Evolutionary conservation across 2,888 invertebrate species (phyloP).

Genomic region (Mongoloraphidia duomilia): DNA sequence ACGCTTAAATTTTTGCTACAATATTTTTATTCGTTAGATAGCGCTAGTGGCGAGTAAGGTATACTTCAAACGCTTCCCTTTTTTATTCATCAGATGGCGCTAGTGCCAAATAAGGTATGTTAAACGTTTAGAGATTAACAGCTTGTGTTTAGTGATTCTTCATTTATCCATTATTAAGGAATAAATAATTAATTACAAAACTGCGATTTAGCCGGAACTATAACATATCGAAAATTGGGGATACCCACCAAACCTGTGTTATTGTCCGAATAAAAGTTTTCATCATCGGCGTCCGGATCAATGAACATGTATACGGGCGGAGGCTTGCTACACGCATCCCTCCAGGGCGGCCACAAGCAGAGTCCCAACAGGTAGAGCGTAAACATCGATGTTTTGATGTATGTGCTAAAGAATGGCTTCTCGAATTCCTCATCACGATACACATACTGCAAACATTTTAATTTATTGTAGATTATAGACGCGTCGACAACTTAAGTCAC

Average conservation of each 20-base stretch:
- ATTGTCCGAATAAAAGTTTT: slow-evolving; percentile 58
- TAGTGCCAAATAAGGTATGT: too few relatives aligned
- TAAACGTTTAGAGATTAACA: too few relatives aligned
- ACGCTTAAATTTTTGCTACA: too few relatives aligned
- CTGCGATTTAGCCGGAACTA: background rate
- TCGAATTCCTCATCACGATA: slow-evolving; percentile 73
- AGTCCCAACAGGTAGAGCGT: slow-evolving; percentile 81
- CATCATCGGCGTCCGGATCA: slow-evolving; percentile 64
- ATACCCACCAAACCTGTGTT: slow-evolving; percentile 46
- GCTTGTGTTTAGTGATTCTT: too few relatives aligned
- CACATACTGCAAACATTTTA: slow-evolving; percentile 64
- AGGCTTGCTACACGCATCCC: slow-evolving; percentile 64
- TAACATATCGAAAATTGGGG: background rate
- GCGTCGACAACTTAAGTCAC: too few relatives aligned
- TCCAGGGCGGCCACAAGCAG: slow-evolving; percentile 80
- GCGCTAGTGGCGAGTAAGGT: too few relatives aligned
- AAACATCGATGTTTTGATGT: slow-evolving; percentile 89
- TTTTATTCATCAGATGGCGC: too few relatives aligned
- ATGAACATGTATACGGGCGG: slow-evolving; percentile 41
- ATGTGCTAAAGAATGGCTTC: slow-evolving; percentile 92
- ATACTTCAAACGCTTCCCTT: too few relatives aligned
- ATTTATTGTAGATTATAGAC: too few relatives aligned
- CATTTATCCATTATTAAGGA: too few relatives aligned
- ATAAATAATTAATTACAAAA: too few relatives aligned
- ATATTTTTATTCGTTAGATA: too few relatives aligned